Base-by-base conservation (phyloP, 2,797 vertebrate genomes). In the Neopelma chrysocephalum region DNA sequence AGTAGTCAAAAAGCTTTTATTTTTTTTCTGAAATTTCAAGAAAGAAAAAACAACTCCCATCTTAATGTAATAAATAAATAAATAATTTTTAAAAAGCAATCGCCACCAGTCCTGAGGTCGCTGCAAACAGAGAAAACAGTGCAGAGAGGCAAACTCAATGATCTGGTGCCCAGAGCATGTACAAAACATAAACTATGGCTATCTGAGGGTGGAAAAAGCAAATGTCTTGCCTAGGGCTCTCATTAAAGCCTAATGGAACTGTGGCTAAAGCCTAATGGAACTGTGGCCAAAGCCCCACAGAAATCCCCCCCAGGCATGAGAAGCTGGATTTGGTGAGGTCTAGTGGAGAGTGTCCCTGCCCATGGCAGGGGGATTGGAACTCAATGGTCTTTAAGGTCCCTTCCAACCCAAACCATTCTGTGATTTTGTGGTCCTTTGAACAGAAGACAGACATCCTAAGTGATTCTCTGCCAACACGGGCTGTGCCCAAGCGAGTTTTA, bases 401-500 rank as follows among this genome's bases (percentile, higher is more conserved):
- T 61, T 73, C 47, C 42, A 73, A 25, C 26, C 34, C 34, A 66
- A n/a, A 54, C 3, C 22, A 29, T 27, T 48, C 53, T 15, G 60
- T 0, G 2, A 36, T 54, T n/a, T 42, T 77, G 45, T 5, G 19
- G 16, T 69, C 54, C 53, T 77, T 57, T 0, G 0, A 77, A 40
- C 29, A 89, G 75, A 34, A 71, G 76, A 50, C 21, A 42, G 53
- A 40, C 12, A 1, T 58, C 62, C 54, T 62, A 80, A 81, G 43
- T 16, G 61, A 25, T 23, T 38, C 4, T 3, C 51, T 86, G 79
- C 84, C 82, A 78, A 9, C 0, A 0, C 15, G 22, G n/a, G 36
- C 58, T 77, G 25, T 61, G 73, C 48, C 50, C 68, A 48, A 72
- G 17, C n/a, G 64, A 43, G 47, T 82, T 94, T 94, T 73, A 88